A percentile compares a stretch with the other conserved stretches of the same genome.
These are phyloP conservation scores for Erpetoichthys calabaricus DNA, from an alignment of 2,797 vertebrate genomes.

Conservation along the genomic window DNA sequence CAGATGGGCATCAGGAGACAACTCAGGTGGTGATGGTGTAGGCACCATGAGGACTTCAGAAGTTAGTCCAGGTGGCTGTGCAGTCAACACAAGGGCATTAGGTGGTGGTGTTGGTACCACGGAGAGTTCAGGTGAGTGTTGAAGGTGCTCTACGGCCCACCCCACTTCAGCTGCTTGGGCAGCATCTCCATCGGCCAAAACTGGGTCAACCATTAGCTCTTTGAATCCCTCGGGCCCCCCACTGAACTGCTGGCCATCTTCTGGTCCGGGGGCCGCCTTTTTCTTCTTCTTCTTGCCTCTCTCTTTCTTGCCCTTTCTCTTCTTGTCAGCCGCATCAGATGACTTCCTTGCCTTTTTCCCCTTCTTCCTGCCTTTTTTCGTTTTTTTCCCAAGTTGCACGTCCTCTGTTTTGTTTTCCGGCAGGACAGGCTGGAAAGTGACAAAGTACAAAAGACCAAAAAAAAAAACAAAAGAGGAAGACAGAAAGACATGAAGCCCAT, in stretches of 20 bases:
- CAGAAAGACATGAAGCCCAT: background rate
- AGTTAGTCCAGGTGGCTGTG: constrained; percentile 29
- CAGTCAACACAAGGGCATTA: constrained; percentile 35
- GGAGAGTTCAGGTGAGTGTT: too few species aligned
- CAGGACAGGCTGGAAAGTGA: constrained; percentile 11
- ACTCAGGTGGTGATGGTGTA: constrained; percentile 21
- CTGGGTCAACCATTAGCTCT: too few species aligned
- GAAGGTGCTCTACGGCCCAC: too few species aligned
- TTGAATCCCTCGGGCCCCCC: too few species aligned
- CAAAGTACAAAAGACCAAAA: constrained; percentile 15
- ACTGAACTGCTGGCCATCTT: too few species aligned
- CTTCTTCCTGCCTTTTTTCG: constrained; percentile 31
- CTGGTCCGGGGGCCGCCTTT: constrained; percentile 29
- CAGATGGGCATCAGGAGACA: constrained; percentile 8
- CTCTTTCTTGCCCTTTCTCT: constrained; percentile 40
- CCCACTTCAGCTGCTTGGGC: too few species aligned
- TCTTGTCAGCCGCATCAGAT: constrained; percentile 33
- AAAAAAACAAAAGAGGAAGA: constrained; percentile 19
- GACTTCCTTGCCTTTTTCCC: constrained; percentile 48
- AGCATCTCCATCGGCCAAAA: too few species aligned
- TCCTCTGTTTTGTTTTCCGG: background rate
- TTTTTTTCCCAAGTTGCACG: constrained; percentile 28
- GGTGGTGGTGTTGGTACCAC: background rate
- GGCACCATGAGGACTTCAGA: constrained; percentile 23
- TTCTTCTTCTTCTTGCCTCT: constrained; percentile 37